Evolutionary conservation across 2,113 vertebrate species (phyloP).

Genomic region (Erythrocebus patas): DNA sequence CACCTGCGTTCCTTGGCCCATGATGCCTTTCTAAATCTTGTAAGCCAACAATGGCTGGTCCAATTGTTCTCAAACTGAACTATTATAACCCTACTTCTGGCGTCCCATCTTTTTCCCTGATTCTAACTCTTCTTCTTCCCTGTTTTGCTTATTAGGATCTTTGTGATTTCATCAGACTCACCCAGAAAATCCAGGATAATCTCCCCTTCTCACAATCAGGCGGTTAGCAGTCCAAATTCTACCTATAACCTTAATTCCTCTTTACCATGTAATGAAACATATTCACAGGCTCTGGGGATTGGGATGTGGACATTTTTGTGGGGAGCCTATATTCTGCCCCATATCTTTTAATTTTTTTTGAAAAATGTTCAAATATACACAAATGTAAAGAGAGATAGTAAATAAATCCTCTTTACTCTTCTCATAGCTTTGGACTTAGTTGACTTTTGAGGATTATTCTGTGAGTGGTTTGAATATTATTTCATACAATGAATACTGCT

Average conservation of each 20-base stretch:
- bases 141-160: background rate
- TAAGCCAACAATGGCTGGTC: background rate
- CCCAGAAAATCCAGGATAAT: background rate
- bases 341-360: background rate
- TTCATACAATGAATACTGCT: background rate
- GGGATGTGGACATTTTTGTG: background rate
- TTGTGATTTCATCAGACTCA: background rate
- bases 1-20: background rate
- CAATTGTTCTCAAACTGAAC: background rate
- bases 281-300: background rate
- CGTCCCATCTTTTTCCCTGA: background rate
- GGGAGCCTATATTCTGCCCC: background rate
- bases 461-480: background rate
- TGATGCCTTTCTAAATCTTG: background rate
- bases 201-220: background rate
- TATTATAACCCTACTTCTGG: background rate
- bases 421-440: background rate
- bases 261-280: background rate
- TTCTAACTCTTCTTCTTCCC: background rate
- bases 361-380: background rate
- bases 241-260: background rate
- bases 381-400: background rate
- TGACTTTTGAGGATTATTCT: background rate
- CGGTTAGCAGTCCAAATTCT: background rate
- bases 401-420: background rate